A percentile compares a stretch with the other conserved stretches of the same genome.
Evolutionary conservation across 2,888 invertebrate genomes (phyloP).

Genomic region (Arenicola marina): DNA sequence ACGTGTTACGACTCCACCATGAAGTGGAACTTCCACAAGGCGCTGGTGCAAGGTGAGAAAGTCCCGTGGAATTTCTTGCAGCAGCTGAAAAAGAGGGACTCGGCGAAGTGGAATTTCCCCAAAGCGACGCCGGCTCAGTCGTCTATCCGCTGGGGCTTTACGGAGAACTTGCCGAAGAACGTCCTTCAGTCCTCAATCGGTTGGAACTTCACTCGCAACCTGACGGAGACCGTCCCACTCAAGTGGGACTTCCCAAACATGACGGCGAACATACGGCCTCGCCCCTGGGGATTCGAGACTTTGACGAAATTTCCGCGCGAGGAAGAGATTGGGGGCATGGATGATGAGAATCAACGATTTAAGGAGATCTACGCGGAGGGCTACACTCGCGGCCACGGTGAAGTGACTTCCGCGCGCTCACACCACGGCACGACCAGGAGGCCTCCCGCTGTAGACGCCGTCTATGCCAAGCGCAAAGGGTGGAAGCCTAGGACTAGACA

Average conservation of each 20-base stretch:
- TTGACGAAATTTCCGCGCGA: background rate
- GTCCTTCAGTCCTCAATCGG: background rate
- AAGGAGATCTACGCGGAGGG: background rate
- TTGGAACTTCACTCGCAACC: background rate
- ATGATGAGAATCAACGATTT: background rate
- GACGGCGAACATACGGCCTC: background rate
- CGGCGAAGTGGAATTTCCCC: background rate
- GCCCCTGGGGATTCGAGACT: background rate
- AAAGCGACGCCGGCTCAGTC: background rate
- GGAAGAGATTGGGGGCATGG: background rate
- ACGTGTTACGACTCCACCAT: background rate
- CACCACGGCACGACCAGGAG: too few relatives aligned
- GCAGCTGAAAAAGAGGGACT: background rate
- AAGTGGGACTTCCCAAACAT: background rate
- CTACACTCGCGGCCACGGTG: background rate
- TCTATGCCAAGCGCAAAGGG: too few relatives aligned
- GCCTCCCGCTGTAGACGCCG: too few relatives aligned
- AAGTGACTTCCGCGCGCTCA: too few relatives aligned
- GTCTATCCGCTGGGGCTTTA: background rate
- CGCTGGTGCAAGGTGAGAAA: background rate
- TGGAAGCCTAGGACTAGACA: too few relatives aligned
- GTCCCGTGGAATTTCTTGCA: background rate
- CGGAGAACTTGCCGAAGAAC: background rate
- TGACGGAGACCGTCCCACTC: background rate
- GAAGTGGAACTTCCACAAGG: background rate